Base-by-base conservation (phyloP, 2,797 vertebrate genomes). In the Sebastolobus altivelis region DNA sequence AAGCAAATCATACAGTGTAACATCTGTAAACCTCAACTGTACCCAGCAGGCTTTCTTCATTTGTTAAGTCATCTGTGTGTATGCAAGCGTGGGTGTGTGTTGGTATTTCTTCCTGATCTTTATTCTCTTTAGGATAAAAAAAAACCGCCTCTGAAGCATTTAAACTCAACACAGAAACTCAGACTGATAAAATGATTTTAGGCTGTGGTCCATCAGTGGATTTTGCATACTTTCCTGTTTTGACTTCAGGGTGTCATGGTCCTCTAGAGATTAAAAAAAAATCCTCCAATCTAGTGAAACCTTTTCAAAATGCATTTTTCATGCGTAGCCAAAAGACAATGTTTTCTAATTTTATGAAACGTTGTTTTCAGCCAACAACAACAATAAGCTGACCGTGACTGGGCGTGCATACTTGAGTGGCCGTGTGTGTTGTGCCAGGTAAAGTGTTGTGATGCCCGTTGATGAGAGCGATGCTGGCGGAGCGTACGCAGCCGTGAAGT, bases 391-490 rank as follows among this genome's bases (percentile, higher is more conserved):
- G 20, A 71, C 14, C 3, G 16, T 3, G 40, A 65, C 25, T 25
- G 25, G n/a, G 67, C 20, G 52, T 60, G 67, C 61, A 46, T 40
- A 11, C 74, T 25, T 35, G 37, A 74, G 58, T 20, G 63, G 60
- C 29, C 63, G 62, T 72, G 67, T 14, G 35, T 68, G 35, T 46
- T 20, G 60, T 81, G 79, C 63, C 85, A 88, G 84, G 75, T 86
- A 78, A 49, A 77, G 82, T 81, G 82, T 84, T 84, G 61, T 74
- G 83, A 80, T 77, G 27, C 67, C 40, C 40, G 31, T 58, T 68
- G 82, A 82, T 77, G 82, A 81, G 73, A 79, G 74, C 20, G 69
- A 70, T 80, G 81, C 72, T 82, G 83, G 73, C 22, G 58, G 77
- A 31, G 75, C 55, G 65, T 81, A 80, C 65, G 6, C 65, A n/a